Conservation (phyloP, 2,888 invertebrate species). For the Bruchidius siliquastri region DNA sequence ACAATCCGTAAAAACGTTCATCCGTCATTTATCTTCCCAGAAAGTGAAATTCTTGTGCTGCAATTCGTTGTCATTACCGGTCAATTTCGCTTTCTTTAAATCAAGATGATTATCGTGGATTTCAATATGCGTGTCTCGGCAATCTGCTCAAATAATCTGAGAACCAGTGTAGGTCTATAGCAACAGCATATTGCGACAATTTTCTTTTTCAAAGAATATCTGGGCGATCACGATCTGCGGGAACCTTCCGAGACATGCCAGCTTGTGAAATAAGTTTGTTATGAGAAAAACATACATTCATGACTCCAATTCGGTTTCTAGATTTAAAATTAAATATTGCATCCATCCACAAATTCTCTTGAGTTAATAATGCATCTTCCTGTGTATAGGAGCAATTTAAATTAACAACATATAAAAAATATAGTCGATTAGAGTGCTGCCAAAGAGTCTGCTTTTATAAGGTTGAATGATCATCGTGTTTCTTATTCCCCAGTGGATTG, state of each 20-base stretch:
- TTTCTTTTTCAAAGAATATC: not conserved
- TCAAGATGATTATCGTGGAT: conserved; percentile 15
- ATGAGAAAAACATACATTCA: no score
- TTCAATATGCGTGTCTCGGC: conserved; percentile 20
- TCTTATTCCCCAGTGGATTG: no score
- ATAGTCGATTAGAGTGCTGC: no score
- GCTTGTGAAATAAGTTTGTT: not conserved
- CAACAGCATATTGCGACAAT: not conserved
- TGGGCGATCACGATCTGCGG: not conserved
- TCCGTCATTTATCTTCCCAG: not conserved
- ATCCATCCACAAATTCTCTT: no score
- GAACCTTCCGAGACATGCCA: not conserved
- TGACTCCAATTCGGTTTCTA: no score
- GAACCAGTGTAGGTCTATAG: not conserved
- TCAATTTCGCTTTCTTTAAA: conserved; percentile 11
- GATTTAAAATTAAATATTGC: no score
- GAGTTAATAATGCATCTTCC: no score
- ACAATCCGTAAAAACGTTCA: not conserved
- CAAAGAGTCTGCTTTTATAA: no score
- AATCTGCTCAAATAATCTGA: not conserved
- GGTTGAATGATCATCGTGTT: no score
- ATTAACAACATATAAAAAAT: no score
- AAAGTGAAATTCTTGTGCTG: not conserved
- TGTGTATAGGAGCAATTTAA: no score
- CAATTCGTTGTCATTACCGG: not conserved